Evolutionary conservation across 2,888 invertebrate species (phyloP).

Genomic region (Euclidia mi): DNA sequence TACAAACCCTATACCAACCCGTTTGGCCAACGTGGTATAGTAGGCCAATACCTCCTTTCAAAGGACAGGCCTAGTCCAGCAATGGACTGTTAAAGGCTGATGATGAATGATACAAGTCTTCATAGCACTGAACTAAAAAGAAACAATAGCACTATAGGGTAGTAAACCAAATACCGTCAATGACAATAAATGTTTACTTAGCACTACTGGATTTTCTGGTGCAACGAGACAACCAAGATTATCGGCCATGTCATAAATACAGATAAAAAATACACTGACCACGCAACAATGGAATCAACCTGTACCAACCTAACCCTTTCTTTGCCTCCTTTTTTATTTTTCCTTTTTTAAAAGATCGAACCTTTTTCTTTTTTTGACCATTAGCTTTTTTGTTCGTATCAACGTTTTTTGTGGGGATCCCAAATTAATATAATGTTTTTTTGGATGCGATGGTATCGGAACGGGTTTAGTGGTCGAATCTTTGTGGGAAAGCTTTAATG

Average conservation of each 20-base stretch:
- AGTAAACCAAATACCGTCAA: too few relatives aligned
- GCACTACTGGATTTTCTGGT: too few relatives aligned
- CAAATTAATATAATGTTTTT: slow-evolving; percentile 89
- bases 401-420: slow-evolving; percentile 88
- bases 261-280: slow-evolving; percentile 45
- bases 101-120: too few relatives aligned
- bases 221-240: slow-evolving; percentile 12
- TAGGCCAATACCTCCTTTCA: too few relatives aligned
- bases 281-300: slow-evolving; percentile 70
- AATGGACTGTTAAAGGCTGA: too few relatives aligned
- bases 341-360: slow-evolving; percentile 74
- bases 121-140: too few relatives aligned
- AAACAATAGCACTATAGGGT: too few relatives aligned
- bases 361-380: slow-evolving; percentile 85
- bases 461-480: slow-evolving; percentile 75
- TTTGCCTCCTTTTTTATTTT: slow-evolving; percentile 68
- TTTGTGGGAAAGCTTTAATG: slow-evolving; percentile 85
- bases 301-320: slow-evolving; percentile 84
- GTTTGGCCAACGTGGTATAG: too few relatives aligned
- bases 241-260: slow-evolving; percentile 46
- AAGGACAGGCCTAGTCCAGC: too few relatives aligned
- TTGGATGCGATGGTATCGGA: slow-evolving; percentile 72
- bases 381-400: slow-evolving; percentile 87
- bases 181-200: too few relatives aligned
- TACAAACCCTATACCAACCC: too few relatives aligned